phyloP scores from a whole-genome alignment of 2,888 invertebrate species.

The Lasioglossum marginatum region DNA sequence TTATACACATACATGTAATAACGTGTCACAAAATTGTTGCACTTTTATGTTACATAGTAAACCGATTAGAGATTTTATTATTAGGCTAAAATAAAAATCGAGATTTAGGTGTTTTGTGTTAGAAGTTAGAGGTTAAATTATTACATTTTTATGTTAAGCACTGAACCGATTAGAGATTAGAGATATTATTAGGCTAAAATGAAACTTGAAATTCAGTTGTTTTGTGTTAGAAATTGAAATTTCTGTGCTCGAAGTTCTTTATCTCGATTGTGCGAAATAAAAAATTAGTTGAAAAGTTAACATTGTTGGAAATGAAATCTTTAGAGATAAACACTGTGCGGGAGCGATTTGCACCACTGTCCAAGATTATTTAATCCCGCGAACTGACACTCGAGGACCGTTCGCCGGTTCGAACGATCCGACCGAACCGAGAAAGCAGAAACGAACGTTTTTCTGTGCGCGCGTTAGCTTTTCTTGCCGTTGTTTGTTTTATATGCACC shows the following conservation, averaged over 20 bases:
- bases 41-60: background rate
- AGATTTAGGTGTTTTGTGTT: background rate
- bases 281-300: background rate
- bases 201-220: background rate
- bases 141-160: background rate
- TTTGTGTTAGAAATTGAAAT: background rate
- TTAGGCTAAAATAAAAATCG: background rate
- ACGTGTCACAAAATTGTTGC: background rate
- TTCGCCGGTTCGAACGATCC: constrained; percentile 6
- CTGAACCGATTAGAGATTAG: background rate
- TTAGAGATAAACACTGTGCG: background rate
- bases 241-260: background rate
- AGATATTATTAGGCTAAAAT: background rate
- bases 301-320: background rate
- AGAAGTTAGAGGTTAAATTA: background rate
- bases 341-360: background rate
- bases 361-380: constrained; percentile 27
- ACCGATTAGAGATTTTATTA: background rate
- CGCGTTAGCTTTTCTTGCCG: background rate
- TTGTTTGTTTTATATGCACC: background rate
- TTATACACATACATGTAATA: background rate
- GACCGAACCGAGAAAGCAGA: constrained; percentile 40
- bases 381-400: constrained; percentile 24
- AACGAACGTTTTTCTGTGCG: constrained; percentile 23
- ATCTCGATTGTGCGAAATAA: background rate